These are phyloP conservation scores for Rallus crepitans DNA, from an alignment of 2,797 vertebrate species.

Conservation along the genomic window DNA sequence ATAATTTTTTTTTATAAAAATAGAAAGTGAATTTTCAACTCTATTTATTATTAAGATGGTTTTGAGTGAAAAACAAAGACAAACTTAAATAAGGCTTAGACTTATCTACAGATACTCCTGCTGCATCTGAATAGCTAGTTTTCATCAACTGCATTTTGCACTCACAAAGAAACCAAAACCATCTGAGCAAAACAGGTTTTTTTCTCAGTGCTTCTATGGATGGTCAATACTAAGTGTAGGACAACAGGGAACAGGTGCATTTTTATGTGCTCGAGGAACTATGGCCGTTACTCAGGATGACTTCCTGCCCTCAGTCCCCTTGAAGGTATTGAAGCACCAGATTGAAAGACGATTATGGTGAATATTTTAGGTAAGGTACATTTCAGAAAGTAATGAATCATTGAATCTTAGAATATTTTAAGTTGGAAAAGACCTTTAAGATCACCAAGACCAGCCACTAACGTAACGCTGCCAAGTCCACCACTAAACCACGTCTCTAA, in stretches of 20 bases:
- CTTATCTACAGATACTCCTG: background rate
- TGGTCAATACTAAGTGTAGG: background rate
- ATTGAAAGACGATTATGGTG: background rate
- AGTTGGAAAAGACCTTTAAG: too few species aligned
- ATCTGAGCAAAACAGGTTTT: background rate
- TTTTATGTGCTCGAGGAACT: background rate
- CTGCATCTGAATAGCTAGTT: background rate
- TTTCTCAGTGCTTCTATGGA: background rate
- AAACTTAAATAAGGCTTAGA: background rate
- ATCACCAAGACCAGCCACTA: too few species aligned
- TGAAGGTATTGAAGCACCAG: background rate
- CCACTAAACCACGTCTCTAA: too few species aligned
- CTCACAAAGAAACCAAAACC: background rate
- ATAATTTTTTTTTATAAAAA: slow-evolving; percentile 33
- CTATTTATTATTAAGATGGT: background rate
- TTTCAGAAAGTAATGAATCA: background rate
- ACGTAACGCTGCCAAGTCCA: too few species aligned
- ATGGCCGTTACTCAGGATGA: background rate
- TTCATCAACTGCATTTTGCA: background rate
- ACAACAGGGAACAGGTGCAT: background rate
- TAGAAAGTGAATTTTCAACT: background rate
- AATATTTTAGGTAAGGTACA: background rate
- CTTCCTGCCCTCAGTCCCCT: background rate
- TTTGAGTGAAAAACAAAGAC: background rate
- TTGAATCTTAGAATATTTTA: too few species aligned